Base-by-base conservation (phyloP, 2,113 vertebrate genomes). In the Dissostichus mawsoni region DNA sequence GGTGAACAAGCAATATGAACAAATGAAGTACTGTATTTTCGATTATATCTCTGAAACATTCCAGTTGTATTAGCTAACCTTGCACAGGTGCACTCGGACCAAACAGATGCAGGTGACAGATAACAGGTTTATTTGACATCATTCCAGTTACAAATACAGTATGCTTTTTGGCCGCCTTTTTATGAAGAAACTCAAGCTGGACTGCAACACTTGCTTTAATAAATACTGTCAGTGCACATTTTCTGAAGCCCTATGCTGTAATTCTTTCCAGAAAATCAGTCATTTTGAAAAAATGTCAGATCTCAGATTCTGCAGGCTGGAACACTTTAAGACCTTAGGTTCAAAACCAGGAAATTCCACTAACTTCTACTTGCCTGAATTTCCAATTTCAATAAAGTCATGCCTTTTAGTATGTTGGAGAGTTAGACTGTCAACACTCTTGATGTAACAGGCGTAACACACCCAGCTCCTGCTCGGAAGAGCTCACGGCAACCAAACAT, bases 21-120 rank as follows among this genome's bases (percentile, higher is more conserved):
- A 48, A 69, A 74, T 69, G 10, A 53, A 47, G 20, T 18, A 33
- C 75, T 74, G 51, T 69, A 62, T 50, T 55, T 65, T 4, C 1
- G n/a, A 74, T 65, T 23, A 23, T 61, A 69, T 83, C 63, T 82
- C 23, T 23, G 23, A 52, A 59, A 75, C 72, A 83, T 80, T 83
- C 70, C 79, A 83, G 70, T n/a, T 73, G 45, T 71, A 29, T 45
- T 67, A 57, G 41, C 62, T 70, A 66, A 69, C 66, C 41, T 69
- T 67, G 25, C 51, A 74, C 77, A 87, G 88, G 84, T 89, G 82
- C 70, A 85, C 62, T 52, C 13, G 47, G 20, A 71, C 45, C 61
- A 73, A 69, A 76, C 51, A 75, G 72, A 85, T 83, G 81, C 64
- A 79, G 74, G 65, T 80, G 76, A 82, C 47, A 67, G 76, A 86